Evolutionary conservation across 2,888 invertebrate genomes (phyloP), one percentile per base, ranked within the genome.

Genomic region (Lycaena phlaeas): DNA sequence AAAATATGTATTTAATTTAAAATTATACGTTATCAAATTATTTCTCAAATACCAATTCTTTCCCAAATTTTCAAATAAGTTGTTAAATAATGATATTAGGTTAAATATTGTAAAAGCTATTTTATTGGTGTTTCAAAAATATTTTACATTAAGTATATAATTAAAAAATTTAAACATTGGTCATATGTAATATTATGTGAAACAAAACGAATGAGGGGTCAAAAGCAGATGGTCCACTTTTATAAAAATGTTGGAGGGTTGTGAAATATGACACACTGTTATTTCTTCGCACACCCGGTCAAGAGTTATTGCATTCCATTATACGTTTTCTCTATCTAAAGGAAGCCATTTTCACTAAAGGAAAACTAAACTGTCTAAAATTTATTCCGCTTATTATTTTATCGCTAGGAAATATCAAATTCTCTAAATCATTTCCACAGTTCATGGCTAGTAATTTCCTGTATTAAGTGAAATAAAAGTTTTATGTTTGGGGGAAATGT

Each of bases 271-370:
- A 84, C 82, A 82, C 79, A 74, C 75, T 79, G 82, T 84, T 84
- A 84, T 84, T 82, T 79, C 82, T 78, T 78, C 82, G 84, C 82
- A 77, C 84, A 84, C 78, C 84, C 82, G 84, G 81, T 81, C 84
- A 82, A 81, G 82, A 82, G 81, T 84, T 84, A 82, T 82, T 78
- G 84, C 82, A 84, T 82, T 84, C 82, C 78, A 84, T 84, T 82
- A 82, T 77, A 77, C 77, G 78, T 73, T 81, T 79, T 66, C 81
- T 82, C 79, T 82, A 82, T 82, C 79, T 81, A 76, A 74, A 79
- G 78, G 77, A 81, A 82, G 81, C 82, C 74, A 78, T 84, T 84
- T 81, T 71, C 79, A 72, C 81, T 70, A 72, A 76, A 71, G 70
- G 70, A 71, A 71, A 76, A 78, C 79, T 76, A 76, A 75, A 69